phyloP scores from a whole-genome alignment of 2,797 vertebrate genomes.

The Chrysocyon brachyurus region DNA sequence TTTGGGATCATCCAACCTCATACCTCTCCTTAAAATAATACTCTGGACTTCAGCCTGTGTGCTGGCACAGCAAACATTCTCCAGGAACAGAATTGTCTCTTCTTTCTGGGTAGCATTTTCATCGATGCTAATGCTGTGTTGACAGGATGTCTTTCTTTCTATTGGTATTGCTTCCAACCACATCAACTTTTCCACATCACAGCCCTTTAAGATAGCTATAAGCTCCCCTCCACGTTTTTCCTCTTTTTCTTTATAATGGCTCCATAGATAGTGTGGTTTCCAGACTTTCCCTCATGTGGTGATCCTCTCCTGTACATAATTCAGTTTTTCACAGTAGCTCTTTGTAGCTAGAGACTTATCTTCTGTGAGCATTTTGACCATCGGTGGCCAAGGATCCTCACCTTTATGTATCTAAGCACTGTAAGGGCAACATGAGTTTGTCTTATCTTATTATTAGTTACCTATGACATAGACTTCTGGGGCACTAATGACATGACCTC shows the following conservation, averaged over 20 bases:
- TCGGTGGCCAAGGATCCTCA: background rate
- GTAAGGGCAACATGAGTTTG: background rate
- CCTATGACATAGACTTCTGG: background rate
- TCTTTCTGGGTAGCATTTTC: background rate
- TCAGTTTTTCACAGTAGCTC: background rate
- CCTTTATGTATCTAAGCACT: background rate
- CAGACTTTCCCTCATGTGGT: background rate
- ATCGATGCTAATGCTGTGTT: background rate
- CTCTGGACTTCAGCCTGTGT: fast-evolving
- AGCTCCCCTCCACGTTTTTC: background rate
- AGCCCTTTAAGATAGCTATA: background rate
- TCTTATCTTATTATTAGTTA: background rate
- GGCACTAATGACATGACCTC: background rate
- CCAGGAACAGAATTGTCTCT: background rate
- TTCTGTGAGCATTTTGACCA: background rate
- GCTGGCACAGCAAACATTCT: background rate
- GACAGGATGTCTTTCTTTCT: background rate
- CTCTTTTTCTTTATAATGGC: background rate
- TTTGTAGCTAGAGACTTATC: background rate
- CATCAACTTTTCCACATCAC: background rate
- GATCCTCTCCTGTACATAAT: background rate
- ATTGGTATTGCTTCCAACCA: background rate
- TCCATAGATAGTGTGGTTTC: background rate
- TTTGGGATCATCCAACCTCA: background rate
- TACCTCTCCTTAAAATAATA: background rate